Percentiles rank a stretch among this genome's conserved stretches.
These are phyloP conservation scores for Gasterosteus aculeatus DNA, from an alignment of 2,113 vertebrate species.

Conservation along the genomic window DNA sequence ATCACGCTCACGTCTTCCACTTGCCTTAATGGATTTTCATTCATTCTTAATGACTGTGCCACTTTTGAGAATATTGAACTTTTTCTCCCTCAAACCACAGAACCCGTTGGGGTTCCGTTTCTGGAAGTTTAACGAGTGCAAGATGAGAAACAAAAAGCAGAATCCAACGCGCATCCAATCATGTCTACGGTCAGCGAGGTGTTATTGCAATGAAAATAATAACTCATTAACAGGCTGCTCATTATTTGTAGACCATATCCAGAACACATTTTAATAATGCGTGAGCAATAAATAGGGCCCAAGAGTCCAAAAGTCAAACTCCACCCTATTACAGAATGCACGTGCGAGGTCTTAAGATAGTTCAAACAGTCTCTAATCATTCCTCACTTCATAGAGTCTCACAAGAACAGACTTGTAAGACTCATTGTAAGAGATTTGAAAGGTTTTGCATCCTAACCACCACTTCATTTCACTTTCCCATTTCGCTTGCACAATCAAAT, in stretches of 20 bases:
- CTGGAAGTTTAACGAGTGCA: neutral
- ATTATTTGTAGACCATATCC: neutral
- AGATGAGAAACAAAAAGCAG: neutral
- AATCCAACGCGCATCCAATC: slow-evolving; percentile 1
- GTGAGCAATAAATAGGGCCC: slow-evolving; percentile 46
- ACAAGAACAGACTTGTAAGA: neutral
- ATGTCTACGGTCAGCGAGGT: neutral
- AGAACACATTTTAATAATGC: slow-evolving; percentile 39
- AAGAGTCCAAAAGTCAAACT: slow-evolving; percentile 69
- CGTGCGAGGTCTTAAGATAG: slow-evolving; percentile 37
- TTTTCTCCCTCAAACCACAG: neutral
- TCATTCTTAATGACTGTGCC: slow-evolving; percentile 18
- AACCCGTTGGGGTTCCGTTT: neutral
- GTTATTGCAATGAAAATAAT: slow-evolving; percentile 2
- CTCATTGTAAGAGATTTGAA: neutral
- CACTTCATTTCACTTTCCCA: neutral
- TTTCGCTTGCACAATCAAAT: neutral
- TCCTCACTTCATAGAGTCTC: slow-evolving; percentile 7
- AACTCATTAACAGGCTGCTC: neutral
- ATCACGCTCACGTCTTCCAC: slow-evolving; percentile 2
- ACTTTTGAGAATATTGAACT: slow-evolving; percentile 19
- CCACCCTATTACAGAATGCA: slow-evolving; percentile 52
- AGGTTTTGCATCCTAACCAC: slow-evolving; percentile 22
- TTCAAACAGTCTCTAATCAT: slow-evolving; percentile 59
- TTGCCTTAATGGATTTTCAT: slow-evolving; percentile 24